Conservation (phyloP, 1,140 invertebrate genomes). For the Macrostomum lignano region DNA sequence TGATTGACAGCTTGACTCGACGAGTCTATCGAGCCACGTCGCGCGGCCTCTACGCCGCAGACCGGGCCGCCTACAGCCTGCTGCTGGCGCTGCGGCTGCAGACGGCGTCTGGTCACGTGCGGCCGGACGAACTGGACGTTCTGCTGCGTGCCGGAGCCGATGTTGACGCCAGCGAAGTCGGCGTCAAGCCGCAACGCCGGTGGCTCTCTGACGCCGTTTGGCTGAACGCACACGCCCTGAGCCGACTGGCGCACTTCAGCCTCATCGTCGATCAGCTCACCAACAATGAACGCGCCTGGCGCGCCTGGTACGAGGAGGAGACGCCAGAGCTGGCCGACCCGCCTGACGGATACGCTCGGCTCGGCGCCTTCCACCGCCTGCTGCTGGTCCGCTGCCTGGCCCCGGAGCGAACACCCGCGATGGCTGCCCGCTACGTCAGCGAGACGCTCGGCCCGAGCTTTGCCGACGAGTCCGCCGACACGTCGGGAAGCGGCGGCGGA, state of each 20-base stretch:
- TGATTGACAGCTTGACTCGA: conserved; percentile 56
- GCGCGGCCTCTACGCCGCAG: conserved; percentile 63
- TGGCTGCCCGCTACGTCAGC: conserved; percentile 56
- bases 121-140: conserved; percentile 56
- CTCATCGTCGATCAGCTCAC: conserved; percentile 47
- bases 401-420: conserved; percentile 65
- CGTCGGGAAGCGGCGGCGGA: no score
- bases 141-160: conserved; percentile 53
- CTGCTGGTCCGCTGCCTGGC: conserved; percentile 74
- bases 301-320: conserved; percentile 68
- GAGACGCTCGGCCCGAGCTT: conserved; percentile 34
- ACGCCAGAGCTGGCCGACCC: conserved; percentile 60
- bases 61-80: conserved; percentile 66
- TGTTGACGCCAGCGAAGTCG: conserved; percentile 41
- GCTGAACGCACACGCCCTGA: conserved; percentile 50
- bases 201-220: conserved; percentile 63
- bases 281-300: conserved; percentile 51
- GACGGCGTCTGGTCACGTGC: conserved; percentile 45
- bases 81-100: conserved; percentile 82
- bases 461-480: conserved; percentile 60
- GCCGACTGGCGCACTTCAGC: conserved; percentile 39
- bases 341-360: conserved; percentile 57
- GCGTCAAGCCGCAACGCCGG: conserved; percentile 46
- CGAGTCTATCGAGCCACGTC: conserved; percentile 70
- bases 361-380: conserved; percentile 55